These are phyloP conservation scores for Nilaparvata lugens DNA, from an alignment of 1,140 invertebrate genomes.

Conservation along the genomic window DNA sequence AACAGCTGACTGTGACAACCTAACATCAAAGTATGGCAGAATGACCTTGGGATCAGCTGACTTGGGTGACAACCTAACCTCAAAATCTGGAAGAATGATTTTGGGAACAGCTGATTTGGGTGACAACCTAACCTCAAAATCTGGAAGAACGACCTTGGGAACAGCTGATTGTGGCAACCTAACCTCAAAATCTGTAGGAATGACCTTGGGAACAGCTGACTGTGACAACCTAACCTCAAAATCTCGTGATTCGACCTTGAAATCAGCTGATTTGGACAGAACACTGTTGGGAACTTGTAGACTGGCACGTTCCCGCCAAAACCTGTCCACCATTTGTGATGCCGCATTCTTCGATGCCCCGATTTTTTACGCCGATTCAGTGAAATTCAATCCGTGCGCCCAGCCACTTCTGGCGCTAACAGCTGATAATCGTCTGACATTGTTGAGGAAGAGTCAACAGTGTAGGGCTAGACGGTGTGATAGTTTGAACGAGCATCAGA, in stretches of 20 bases:
- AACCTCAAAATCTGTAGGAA: neutral
- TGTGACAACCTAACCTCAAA: too few species aligned
- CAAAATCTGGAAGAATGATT: neutral
- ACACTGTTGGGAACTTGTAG: slow-evolving; percentile 24
- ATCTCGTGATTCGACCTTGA: too few species aligned
- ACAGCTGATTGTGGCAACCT: neutral
- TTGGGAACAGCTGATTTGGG: neutral
- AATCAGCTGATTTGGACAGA: neutral
- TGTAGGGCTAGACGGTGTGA: neutral
- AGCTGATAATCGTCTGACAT: slow-evolving; percentile 17
- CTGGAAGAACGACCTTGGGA: neutral
- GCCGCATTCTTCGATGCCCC: slow-evolving; percentile 18
- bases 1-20: too few species aligned
- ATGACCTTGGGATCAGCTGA: neutral
- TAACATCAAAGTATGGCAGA: neutral
- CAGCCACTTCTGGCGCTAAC: slow-evolving; percentile 20
- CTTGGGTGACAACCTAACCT: neutral
- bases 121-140: neutral
- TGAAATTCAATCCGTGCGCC: slow-evolving; percentile 7
- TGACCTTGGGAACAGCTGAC: neutral
- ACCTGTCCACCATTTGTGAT: slow-evolving; percentile 20
- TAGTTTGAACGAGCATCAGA: neutral
- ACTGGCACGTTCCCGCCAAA: slow-evolving; percentile 16
- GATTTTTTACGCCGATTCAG: neutral
- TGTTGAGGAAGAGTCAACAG: neutral